Evolutionary conservation across 2,888 invertebrate genomes (phyloP), one percentile per base, ranked within the genome.

Genomic region (Sminthurides aquaticus): DNA sequence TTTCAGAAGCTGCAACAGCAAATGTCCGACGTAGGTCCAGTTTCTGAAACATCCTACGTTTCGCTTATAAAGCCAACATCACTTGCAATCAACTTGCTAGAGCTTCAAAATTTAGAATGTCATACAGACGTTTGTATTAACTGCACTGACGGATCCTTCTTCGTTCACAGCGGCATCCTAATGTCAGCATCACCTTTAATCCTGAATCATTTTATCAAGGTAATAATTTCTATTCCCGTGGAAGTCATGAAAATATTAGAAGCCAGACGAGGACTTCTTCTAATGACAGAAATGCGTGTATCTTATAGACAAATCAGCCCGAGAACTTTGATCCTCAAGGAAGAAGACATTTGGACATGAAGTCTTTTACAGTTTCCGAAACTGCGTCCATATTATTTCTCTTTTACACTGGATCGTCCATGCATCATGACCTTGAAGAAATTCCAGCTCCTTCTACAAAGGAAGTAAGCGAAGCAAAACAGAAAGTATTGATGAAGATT

Each of bases 381-480:
- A 26, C 26, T 18, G 56, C 56, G 24, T 24, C 56, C 22, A 25
- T 56, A 3, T 25, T 56, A 25, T 56, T 56, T 56, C 56, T 56
- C 18, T 56, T 56, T 56, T 56, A 56, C 56, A 56, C 56, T 11
- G 56, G 56, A 18, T 2, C 22, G 25, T 22, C 56, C 25, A 56
- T 56, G 56, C 43, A 34, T 34, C 43, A 34, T 15, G 43, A 11
- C 15, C 43, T 34, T 34, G 43, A 34, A 34, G 43, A 34, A 5
- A 34, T 15, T 15, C 5, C 15, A 15, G 5, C 43, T 34, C 43
- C 5, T 5, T 11, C 8, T 5, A 5, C 5, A 11, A 15, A 34
- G 15, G 43, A 34, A 5, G 43, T 15, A 34, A 34, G 15, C 43
- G 43, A 15, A 11, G 43, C 8, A 11, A 34, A 34, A 5, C 43